These are phyloP conservation scores for Pediacus dermestoides DNA, from an alignment of 2,888 invertebrate genomes.

Conservation along the genomic window DNA sequence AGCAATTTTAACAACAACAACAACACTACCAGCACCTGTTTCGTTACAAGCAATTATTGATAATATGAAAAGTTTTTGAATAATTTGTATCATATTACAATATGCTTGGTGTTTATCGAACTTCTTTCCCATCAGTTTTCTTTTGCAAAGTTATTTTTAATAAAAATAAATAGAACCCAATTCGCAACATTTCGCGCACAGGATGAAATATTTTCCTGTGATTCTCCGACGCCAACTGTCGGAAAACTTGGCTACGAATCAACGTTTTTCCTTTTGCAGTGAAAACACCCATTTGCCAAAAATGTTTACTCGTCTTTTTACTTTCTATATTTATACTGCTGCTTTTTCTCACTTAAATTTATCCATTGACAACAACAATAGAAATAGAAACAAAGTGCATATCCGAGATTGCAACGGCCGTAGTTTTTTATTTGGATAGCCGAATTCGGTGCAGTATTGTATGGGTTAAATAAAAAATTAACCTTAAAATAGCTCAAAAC, in stretches of 20 bases:
- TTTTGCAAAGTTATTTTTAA: not conserved
- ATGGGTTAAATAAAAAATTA: conserved; percentile 4
- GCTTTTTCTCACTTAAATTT: too few species aligned
- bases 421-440: conserved; percentile 1
- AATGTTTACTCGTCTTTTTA: not conserved
- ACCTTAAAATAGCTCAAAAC: conserved; percentile 1
- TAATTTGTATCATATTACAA: too few species aligned
- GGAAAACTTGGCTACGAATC: conserved; percentile 9
- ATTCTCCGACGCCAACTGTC: conserved; percentile 7
- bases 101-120: too few species aligned
- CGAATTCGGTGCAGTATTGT: too few species aligned
- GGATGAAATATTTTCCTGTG: conserved; percentile 5
- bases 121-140: too few species aligned
- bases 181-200: not conserved
- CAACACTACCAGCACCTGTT: too few species aligned
- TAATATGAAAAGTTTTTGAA: too few species aligned
- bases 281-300: conserved; percentile 4
- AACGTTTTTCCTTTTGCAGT: conserved; percentile 2
- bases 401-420: not conserved
- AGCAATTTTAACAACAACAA: too few species aligned
- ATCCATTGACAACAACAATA: too few species aligned
- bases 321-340: not conserved
- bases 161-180: not conserved
- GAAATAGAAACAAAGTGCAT: not conserved
- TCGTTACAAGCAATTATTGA: too few species aligned